These are phyloP conservation scores for Cydia fagiglandana DNA, from an alignment of 1,140 invertebrate genomes.

Conservation along the genomic window DNA sequence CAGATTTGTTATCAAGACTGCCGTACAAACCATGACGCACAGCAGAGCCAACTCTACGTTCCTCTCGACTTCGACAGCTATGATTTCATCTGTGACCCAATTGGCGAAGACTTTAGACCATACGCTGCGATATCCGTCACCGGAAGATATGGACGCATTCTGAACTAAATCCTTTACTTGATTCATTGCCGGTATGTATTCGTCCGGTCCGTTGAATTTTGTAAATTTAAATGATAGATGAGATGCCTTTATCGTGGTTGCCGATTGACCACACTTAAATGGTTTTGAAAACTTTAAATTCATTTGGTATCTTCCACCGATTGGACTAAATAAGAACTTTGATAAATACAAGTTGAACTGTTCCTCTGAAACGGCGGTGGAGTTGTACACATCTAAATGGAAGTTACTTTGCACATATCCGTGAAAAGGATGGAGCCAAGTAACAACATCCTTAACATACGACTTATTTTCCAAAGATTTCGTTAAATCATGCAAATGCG, in stretches of 20 bases:
- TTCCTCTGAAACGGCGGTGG: constrained; percentile 66
- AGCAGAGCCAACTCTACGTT: constrained; percentile 89
- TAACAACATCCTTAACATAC: constrained; percentile 80
- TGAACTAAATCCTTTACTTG: constrained; percentile 80
- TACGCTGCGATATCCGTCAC: constrained; percentile 82
- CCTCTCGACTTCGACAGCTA: constrained; percentile 86
- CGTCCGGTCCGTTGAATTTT: constrained; percentile 80
- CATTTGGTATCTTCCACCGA: constrained; percentile 83
- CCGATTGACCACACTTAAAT: constrained; percentile 81
- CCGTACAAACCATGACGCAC: constrained; percentile 90
- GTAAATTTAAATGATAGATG: constrained; percentile 83
- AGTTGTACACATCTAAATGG: constrained; percentile 75
- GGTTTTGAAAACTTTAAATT: constrained; percentile 83
- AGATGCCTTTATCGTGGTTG: constrained; percentile 80
- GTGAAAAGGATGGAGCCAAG: constrained; percentile 83
- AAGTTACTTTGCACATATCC: constrained; percentile 80
- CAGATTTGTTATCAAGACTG: constrained; percentile 89
- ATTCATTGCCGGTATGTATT: constrained; percentile 89
- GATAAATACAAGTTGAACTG: constrained; percentile 83
- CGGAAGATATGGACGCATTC: constrained; percentile 79
- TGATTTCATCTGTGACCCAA: constrained; percentile 91
- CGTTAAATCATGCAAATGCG: constrained; percentile 80
- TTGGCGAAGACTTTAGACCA: constrained; percentile 86
- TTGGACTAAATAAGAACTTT: constrained; percentile 85
- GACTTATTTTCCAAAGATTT: constrained; percentile 78